Base-by-base conservation (phyloP, 2,113 vertebrate species). In the Colaptes auratus region DNA sequence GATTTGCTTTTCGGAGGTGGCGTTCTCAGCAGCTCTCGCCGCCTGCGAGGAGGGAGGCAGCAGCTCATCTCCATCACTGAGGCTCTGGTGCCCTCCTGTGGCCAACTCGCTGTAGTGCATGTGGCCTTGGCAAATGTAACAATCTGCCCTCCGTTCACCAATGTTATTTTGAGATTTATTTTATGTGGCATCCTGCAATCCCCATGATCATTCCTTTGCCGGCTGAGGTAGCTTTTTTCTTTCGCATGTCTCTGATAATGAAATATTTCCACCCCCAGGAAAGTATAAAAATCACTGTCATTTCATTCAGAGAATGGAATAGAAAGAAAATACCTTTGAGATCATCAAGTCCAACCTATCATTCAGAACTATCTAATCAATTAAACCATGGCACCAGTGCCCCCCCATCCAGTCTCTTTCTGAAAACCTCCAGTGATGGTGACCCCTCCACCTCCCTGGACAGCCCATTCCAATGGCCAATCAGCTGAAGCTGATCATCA, bases 21-120 rank as follows among this genome's bases (percentile, higher is more conserved):
- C 42, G 2, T 0, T 8, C 24, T 4, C n/a, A 13, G 35, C 60
- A 4, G 21, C 39, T 14, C 6, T 2, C 4, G 3, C 42, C 16
- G 63, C 6, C 10, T 8, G 1, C 0, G 10, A 25, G 42, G 8
- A 8, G 3, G 5, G 44, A 35, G 28, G 27, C 21, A 35, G 24
- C 7, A 7, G 25, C 5, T 0, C 9, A 9, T 28, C 77, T 18
- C 73, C 28, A 52, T 96, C 81, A 18, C 81, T 72, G 90, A 80
- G 85, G 61, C 35, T 93, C 89, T 92, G 70, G 83, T 96, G 93
- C 96, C 97, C 96, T 93, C 97, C 85, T 44, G 93, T 31, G 93
- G 97, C n/a, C 11, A 8, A 8, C 23, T 3, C 7, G 0, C 3
- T 11, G 42, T 33, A 15, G 1, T 36, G 25, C 31, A 2, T 12